These are phyloP conservation scores for Nymphalis c-album DNA, from an alignment of 2,888 invertebrate species.

Conservation along the genomic window DNA sequence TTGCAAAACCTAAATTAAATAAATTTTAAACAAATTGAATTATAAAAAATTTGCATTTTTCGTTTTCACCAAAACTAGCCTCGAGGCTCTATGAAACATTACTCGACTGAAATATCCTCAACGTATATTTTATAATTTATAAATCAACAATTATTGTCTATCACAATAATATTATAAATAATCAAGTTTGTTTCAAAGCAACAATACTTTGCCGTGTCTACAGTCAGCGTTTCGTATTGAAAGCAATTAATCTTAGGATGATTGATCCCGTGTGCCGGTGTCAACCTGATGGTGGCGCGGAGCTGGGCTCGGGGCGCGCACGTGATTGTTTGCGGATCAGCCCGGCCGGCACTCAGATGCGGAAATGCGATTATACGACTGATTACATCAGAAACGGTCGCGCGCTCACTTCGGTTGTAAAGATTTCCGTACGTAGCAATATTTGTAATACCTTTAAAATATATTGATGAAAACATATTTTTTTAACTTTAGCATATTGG, in stretches of 20 bases:
- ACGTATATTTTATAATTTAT: too few species aligned
- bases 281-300: constrained; percentile 43
- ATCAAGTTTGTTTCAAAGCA: too few species aligned
- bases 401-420: not conserved
- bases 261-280: constrained; percentile 36
- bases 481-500: not conserved
- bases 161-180: too few species aligned
- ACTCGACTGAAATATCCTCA: too few species aligned
- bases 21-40: too few species aligned
- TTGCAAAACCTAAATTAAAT: too few species aligned
- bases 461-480: not conserved
- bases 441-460: not conserved
- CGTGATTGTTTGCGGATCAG: constrained; percentile 14
- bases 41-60: too few species aligned
- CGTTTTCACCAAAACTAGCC: too few species aligned
- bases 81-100: not conserved
- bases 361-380: constrained; percentile 5
- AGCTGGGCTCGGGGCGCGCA: constrained; percentile 11
- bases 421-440: not conserved
- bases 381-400: constrained; percentile 6
- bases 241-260: not conserved
- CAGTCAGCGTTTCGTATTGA: not conserved
- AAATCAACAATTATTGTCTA: too few species aligned
- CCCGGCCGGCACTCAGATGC: not conserved
- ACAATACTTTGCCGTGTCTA: too few species aligned